These are phyloP conservation scores for Agrochola circellaris DNA, from an alignment of 2,888 invertebrate species.

Conservation along the genomic window DNA sequence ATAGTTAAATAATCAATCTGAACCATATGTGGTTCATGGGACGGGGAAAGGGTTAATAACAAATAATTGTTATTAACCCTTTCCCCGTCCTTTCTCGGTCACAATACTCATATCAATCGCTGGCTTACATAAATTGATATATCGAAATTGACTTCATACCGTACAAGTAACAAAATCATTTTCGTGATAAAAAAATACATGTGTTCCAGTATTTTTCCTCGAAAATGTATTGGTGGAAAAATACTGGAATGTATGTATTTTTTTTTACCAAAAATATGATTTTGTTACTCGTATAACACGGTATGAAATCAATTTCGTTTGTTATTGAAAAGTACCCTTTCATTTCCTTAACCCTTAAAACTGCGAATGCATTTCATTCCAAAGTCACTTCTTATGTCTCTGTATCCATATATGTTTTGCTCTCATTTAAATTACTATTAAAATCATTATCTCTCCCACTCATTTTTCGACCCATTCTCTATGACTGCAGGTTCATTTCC, in stretches of 20 bases:
- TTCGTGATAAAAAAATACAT: background rate
- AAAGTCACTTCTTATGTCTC: background rate
- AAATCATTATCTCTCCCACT: background rate
- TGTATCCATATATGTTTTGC: background rate
- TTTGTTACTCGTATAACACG: background rate
- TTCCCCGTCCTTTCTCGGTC: too few relatives aligned
- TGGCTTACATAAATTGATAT: background rate
- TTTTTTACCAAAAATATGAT: background rate
- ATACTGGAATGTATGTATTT: background rate
- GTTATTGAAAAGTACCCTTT: background rate
- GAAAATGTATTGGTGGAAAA: background rate
- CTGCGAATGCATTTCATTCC: background rate
- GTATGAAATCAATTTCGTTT: background rate
- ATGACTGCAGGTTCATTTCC: background rate
- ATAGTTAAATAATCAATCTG: too few relatives aligned
- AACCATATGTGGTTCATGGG: too few relatives aligned
- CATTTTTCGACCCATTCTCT: background rate
- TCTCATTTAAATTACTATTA: background rate
- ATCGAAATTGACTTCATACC: constrained; percentile 11
- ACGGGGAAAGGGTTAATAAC: too few relatives aligned
- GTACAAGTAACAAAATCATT: background rate
- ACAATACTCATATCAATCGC: background rate
- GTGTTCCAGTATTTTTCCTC: background rate
- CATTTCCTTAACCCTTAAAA: background rate
- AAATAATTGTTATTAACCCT: too few relatives aligned